phyloP scores from a whole-genome alignment of 2,888 invertebrate genomes.

The Pammene fasciana region DNA sequence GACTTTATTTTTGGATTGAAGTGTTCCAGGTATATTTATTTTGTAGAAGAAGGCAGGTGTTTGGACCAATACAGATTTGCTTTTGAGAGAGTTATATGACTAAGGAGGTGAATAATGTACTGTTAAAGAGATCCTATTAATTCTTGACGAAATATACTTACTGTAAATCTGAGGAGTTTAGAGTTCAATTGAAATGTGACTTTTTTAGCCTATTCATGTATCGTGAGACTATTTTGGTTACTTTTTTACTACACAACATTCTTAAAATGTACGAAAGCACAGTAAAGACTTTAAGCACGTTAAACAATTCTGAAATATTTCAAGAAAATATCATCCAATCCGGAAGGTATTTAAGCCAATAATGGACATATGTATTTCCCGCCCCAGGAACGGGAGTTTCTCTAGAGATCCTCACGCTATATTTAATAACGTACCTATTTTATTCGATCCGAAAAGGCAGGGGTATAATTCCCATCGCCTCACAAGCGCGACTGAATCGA shows the following conservation, averaged over 20 bases:
- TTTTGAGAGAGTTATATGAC: no score
- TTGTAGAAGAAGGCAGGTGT: no score
- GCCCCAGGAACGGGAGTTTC: not conserved
- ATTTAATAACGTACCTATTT: slow-evolving; percentile 17
- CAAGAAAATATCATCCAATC: not conserved
- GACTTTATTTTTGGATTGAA: not conserved
- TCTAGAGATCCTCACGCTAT: slow-evolving; percentile 3
- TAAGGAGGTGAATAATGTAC: no score
- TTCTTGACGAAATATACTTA: no score
- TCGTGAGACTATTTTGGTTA: no score
- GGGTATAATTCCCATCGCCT: not conserved
- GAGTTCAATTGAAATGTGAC: no score
- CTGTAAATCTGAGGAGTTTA: no score
- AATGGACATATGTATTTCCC: slow-evolving; percentile 17
- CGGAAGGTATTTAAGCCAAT: not conserved
- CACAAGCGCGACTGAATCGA: not conserved
- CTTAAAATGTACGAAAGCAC: no score
- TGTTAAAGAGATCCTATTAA: no score
- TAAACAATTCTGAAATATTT: not conserved
- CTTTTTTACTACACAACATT: no score
- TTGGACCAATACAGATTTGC: no score
- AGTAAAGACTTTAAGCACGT: not conserved
- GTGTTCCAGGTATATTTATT: not conserved
- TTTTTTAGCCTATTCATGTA: no score
- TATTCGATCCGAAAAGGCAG: slow-evolving; percentile 11